Base-by-base conservation (phyloP, 1,140 invertebrate genomes). In the Drosophila rufa region DNA sequence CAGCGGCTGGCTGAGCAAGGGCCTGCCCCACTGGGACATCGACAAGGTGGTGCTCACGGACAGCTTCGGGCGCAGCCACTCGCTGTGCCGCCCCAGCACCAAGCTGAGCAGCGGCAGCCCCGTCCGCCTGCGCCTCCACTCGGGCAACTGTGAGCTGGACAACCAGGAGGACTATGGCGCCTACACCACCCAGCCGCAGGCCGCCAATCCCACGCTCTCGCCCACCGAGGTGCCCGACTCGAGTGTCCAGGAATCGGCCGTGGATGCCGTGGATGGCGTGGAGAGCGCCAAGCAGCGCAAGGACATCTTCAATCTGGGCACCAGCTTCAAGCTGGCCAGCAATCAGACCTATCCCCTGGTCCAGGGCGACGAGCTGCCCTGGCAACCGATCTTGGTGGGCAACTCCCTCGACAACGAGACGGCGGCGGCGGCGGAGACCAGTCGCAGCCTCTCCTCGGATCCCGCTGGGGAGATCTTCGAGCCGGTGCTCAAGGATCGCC, bases 1-100 rank as follows among this genome's bases (percentile, higher is more conserved):
- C 93, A 96, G 96, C 65, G 98, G 98, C 4, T 98, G 98, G 98
- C 95, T 98, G 51, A 97, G 96, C n/a, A 97, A 96, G 15, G 97
- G 97, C 0, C 93, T 97, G 42, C 94, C 95, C 50, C 94, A 95
- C 33, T 96, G 97, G 95, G 95, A 94, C 75, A 95, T 98, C 51
- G 96, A 98, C 91, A 97, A 97, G 92, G 94, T 98, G 12, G 95
- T 96, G 25, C 94, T 98, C 15, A 95, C 95, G n/a, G 97, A 98
- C 91, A 97, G 97, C 92, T 97, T 96, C 83, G 97, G 97, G 1
- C 96, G 96, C 85, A 96, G 96, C 17, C 94, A 96, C 27, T 98
- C 97, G 0, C 94, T 97, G 33, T 98, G 97, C 82, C 96, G 96
- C 45, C 95, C 96, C 78, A 95, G 95, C 36, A 93, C 97, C 8